Evolutionary conservation across 1,140 invertebrate species (phyloP), one percentile per base, ranked within the genome.

Genomic region (Cryptotermes secundus): DNA sequence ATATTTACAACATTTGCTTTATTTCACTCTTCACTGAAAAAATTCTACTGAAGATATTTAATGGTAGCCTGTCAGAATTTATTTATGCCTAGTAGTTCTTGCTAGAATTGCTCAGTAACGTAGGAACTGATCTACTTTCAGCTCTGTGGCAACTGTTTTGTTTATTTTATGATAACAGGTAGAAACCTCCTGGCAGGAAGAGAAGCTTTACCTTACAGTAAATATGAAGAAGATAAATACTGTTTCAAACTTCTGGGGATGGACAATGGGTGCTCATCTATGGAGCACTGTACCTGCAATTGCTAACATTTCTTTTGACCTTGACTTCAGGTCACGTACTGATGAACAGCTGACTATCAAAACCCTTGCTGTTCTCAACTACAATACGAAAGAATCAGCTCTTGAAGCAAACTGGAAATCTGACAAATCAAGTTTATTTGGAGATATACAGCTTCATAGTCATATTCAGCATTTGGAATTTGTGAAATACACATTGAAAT

Each of bases 81-180:
- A 42, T 14, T 42, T 9, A 14, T 42, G 38, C 38, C 38, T 42
- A 42, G 38, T 14, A 42, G 38, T 42, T 14, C 38, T 12, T 42
- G 38, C 16, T 42, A 42, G 9, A 9, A 42, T 42, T 14, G 45
- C 45, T 49, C 22, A 19, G 45, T 49, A 49, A 22, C 22, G 16
- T 19, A 49, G 45, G 45, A 49, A 22, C 12, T 49, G 16, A 49
- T 49, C 45, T 49, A 49, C 19, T 22, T 49, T 49, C 45, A 19
- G 45, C 19, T 49, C 3, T 49, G 22, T 49, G 45, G 45, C 45
- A 16, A 49, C 16, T 49, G 22, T 49, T 38, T 83, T 31, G 35
- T 49, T 34, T 83, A 16, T 83, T 83, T 38, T 38, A 26, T 83
- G 42, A 59, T 83, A 53, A 53, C 72, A 83, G 83, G 72, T 59